Evolutionary conservation across 2,888 invertebrate species (phyloP).

Genomic region (Caenorhabditis sinica): DNA sequence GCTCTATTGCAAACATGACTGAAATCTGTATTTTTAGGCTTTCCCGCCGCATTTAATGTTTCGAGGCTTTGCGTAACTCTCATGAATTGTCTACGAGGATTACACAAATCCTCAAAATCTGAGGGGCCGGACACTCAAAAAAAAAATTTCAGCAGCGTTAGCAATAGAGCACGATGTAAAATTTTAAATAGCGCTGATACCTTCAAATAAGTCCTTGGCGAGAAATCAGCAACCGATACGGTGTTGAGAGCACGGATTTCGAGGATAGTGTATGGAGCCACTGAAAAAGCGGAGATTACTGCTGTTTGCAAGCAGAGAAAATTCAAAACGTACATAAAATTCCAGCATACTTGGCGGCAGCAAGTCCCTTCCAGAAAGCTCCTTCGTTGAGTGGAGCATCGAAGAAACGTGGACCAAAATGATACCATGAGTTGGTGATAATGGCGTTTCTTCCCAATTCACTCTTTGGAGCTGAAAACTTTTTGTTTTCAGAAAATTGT

Average conservation of each 20-base stretch:
- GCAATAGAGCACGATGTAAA: no score
- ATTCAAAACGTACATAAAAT: constrained; percentile 71
- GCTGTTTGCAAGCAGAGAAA: not conserved
- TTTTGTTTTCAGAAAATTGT: not conserved
- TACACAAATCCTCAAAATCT: no score
- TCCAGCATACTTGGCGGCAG: constrained; percentile 80
- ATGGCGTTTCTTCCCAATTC: constrained; percentile 71
- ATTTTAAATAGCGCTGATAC: constrained; percentile 6
- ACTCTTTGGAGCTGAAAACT: constrained; percentile 68
- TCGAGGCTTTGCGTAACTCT: no score
- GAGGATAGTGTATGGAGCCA: constrained; percentile 74
- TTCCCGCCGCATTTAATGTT: no score
- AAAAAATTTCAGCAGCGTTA: no score
- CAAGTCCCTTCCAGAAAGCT: constrained; percentile 80
- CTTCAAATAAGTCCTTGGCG: constrained; percentile 70
- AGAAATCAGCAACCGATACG: constrained; percentile 71
- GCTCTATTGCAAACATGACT: no score
- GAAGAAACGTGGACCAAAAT: constrained; percentile 82
- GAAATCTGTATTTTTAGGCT: no score
- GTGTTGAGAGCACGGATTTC: constrained; percentile 75
- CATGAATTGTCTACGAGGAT: no score
- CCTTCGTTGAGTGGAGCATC: constrained; percentile 82
- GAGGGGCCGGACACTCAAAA: no score
- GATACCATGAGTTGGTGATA: constrained; percentile 73
- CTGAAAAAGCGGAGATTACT: constrained; percentile 39